These are phyloP conservation scores for Malurus alboscapulatus DNA, from an alignment of 2,113 vertebrate genomes.

Conservation along the genomic window DNA sequence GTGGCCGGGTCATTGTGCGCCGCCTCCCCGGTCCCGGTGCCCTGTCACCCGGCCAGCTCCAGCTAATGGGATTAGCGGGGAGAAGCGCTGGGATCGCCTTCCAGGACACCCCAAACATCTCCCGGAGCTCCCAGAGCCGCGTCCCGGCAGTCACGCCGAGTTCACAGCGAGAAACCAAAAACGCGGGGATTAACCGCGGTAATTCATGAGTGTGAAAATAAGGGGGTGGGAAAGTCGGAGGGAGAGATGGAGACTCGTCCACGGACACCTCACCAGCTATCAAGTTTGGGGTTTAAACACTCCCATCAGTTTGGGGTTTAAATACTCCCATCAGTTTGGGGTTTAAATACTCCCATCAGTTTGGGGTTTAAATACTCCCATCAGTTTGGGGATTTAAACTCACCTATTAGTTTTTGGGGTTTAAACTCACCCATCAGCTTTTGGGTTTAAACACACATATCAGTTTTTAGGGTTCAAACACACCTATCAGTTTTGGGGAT, in stretches of 20 bases:
- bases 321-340: no score
- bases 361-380: no score
- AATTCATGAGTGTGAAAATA: not conserved
- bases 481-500: no score
- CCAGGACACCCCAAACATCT: not conserved
- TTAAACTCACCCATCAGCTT: no score
- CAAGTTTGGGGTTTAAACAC: no score
- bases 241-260: not conserved
- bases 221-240: not conserved
- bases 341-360: no score
- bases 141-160: not conserved
- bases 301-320: no score
- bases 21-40: not conserved
- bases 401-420: no score
- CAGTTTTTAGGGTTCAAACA: no score
- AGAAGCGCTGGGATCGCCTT: not conserved
- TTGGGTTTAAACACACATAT: no score
- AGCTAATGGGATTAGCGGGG: conserved; percentile 25
- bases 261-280: not conserved
- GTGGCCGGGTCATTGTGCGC: not conserved
- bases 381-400: no score
- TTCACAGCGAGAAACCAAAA: not conserved
- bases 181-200: not conserved
- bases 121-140: not conserved
- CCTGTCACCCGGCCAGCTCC: not conserved